Conservation (phyloP, 2,888 invertebrate species). For the Drosophila niveifrons region DNA sequence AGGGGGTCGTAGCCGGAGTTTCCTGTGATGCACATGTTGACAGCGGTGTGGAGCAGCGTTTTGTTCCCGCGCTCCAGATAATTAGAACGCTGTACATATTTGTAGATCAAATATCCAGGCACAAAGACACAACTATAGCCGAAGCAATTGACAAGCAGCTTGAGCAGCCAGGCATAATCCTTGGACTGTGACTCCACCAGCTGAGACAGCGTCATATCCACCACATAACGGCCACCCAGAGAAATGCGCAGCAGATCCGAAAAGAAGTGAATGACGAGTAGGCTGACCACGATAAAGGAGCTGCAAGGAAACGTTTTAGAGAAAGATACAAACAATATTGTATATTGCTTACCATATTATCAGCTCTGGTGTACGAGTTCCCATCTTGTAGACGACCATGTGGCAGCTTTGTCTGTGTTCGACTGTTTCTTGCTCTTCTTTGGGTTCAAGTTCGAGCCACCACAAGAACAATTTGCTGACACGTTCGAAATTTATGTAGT, state of each 20-base stretch:
- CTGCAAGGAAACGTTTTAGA: constrained; percentile 44
- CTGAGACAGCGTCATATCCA: constrained; percentile 83
- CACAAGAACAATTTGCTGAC: constrained; percentile 27
- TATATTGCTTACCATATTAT: constrained; percentile 77
- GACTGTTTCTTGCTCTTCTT: constrained; percentile 11
- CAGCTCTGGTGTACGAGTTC: constrained; percentile 85
- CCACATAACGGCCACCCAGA: constrained; percentile 81
- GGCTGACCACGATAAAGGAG: constrained; percentile 76
- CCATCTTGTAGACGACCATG: constrained; percentile 76
- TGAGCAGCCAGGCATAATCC: constrained; percentile 91
- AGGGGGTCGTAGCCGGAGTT: constrained; percentile 77
- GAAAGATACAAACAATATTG: neutral
- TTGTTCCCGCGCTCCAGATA: constrained; percentile 89
- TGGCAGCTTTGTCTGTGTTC: constrained; percentile 29
- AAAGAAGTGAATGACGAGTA: constrained; percentile 83
- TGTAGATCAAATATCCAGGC: constrained; percentile 93
- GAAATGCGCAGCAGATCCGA: constrained; percentile 83
- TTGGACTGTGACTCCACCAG: constrained; percentile 86
- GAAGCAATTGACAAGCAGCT: constrained; percentile 91
- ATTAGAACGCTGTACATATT: constrained; percentile 91
- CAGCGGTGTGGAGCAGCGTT: constrained; percentile 78
- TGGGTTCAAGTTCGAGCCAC: constrained; percentile 26
- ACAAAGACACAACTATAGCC: constrained; percentile 95
- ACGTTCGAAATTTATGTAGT: constrained; percentile 20
- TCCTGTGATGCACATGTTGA: constrained; percentile 84